These are phyloP conservation scores for Proteles cristata DNA, from an alignment of 2,113 vertebrate genomes.

Conservation along the genomic window DNA sequence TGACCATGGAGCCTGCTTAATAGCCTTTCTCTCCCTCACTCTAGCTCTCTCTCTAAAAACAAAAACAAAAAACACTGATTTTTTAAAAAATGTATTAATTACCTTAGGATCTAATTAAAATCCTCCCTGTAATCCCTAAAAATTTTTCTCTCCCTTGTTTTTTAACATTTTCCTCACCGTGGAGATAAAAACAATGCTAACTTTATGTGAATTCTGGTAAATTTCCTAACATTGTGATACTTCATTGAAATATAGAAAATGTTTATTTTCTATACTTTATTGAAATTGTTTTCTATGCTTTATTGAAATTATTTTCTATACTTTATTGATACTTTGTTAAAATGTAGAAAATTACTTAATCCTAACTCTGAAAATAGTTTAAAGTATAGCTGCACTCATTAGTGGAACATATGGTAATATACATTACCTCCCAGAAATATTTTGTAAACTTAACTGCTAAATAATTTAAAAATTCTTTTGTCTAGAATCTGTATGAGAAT, in stretches of 20 bases:
- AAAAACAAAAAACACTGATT: not conserved
- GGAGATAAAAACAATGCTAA: conserved; percentile 27
- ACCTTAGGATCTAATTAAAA: conserved; percentile 3
- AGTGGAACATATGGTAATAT: not conserved
- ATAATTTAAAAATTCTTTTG: conserved; percentile 13
- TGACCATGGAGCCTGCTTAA: no score
- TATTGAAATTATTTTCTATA: no score
- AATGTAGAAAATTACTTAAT: not conserved
- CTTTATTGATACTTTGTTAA: not conserved
- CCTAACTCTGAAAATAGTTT: conserved; percentile 37
- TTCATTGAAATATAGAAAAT: not conserved
- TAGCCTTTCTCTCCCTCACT: no score
- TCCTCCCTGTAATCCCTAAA: not conserved
- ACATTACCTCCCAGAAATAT: not conserved
- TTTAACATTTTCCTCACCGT: not conserved
- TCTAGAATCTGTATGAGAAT: conserved; percentile 1
- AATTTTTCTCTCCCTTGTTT: not conserved
- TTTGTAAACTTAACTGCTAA: conserved; percentile 40
- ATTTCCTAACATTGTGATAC: conserved; percentile 17
- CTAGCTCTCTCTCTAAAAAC: no score
- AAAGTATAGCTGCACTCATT: conserved; percentile 16
- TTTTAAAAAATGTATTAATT: not conserved
- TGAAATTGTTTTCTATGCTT: no score
- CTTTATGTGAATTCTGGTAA: not conserved
- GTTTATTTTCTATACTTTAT: not conserved